Base-by-base conservation (phyloP, 2,797 vertebrate genomes). In the Sebastes itinus region DNA sequence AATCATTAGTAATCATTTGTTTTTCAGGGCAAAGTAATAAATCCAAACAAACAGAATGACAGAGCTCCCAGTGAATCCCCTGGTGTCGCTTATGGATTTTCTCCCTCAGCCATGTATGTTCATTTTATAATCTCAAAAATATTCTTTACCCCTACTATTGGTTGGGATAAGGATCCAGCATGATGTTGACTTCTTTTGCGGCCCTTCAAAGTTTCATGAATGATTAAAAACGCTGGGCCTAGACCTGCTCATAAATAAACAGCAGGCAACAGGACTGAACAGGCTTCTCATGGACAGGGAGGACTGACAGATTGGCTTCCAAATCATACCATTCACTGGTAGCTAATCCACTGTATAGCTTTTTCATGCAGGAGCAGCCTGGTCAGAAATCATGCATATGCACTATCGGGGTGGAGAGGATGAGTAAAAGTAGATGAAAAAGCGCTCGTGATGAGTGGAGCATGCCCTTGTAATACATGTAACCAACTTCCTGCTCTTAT, bases 231-330 rank as follows among this genome's bases (percentile, higher is more conserved):
- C 60, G 38, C 88, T 81, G 85, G 87, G 93, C 93, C 89, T 74
- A 89, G 92, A 95, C 92, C 84, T 89, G 86, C 94, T 96, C 94
- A 96, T 96, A 96, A 95, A 96, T 95, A 95, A 95, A 95, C 94
- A 96, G 89, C 90, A 95, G 94, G 90, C 89, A 89, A 89, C 89
- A 84, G 89, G 89, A 90, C 85, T 91, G 84, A 92, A 88, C 80
- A 89, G 87, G 80, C 89, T 90, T 91, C 86, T 92, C 84, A 74
- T 89, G 91, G 89, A 94, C 88, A 87, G 87, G 86, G 83, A 80
- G 88, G 90, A 89, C 81, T 92, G 92, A 87, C 92, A 93, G 88
- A 89, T 87, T 92, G 90, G 76, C 84, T 92, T 85, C 88, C 92
- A 95, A 92, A 95, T 94, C 85, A 93, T 79, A 87, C 84, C 89